These are phyloP conservation scores for Hypocryptadius cinnamomeus DNA, from an alignment of 2,113 vertebrate genomes.

Conservation along the genomic window DNA sequence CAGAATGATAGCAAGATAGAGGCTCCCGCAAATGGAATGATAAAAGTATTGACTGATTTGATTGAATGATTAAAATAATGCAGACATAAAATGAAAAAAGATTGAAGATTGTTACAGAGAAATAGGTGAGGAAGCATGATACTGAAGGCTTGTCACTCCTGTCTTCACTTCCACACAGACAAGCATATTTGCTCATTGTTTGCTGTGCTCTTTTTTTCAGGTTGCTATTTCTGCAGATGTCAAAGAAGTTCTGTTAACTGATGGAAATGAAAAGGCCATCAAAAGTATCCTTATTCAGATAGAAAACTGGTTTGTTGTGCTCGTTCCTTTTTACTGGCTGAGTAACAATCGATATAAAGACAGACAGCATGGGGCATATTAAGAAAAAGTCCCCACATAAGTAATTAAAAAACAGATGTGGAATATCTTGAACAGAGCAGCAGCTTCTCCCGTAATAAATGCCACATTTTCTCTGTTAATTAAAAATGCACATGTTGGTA, in stretches of 20 bases:
- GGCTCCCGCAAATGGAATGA: constrained; percentile 99
- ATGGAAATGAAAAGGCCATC: constrained; percentile 99
- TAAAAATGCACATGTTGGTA: neutral
- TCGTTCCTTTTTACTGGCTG: constrained; percentile 61
- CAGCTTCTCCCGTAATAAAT: constrained; percentile 2
- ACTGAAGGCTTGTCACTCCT: constrained; percentile 84
- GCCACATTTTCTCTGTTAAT: constrained; percentile 22
- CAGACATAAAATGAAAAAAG: constrained; percentile 99
- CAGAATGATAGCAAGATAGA: constrained; percentile 99
- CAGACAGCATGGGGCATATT: constrained; percentile 69
- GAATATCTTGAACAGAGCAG: neutral
- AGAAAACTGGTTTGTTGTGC: constrained; percentile 73
- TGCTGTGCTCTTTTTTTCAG: constrained; percentile 79
- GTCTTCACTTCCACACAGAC: constrained; percentile 79
- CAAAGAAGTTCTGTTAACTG: constrained; percentile 99
- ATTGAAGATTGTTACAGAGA: constrained; percentile 85
- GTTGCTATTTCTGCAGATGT: constrained; percentile 98
- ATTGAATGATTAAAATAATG: constrained; percentile 99
- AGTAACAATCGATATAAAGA: constrained; percentile 73
- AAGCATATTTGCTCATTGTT: constrained; percentile 81
- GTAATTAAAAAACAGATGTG: constrained; percentile 68
- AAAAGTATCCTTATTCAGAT: constrained; percentile 95
- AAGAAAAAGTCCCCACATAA: constrained; percentile 50
- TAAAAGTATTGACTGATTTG: constrained; percentile 99
- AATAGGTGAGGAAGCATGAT: constrained; percentile 86